Conservation (phyloP, 2,797 vertebrate species). For the Orientallactaga sibirica region DNA sequence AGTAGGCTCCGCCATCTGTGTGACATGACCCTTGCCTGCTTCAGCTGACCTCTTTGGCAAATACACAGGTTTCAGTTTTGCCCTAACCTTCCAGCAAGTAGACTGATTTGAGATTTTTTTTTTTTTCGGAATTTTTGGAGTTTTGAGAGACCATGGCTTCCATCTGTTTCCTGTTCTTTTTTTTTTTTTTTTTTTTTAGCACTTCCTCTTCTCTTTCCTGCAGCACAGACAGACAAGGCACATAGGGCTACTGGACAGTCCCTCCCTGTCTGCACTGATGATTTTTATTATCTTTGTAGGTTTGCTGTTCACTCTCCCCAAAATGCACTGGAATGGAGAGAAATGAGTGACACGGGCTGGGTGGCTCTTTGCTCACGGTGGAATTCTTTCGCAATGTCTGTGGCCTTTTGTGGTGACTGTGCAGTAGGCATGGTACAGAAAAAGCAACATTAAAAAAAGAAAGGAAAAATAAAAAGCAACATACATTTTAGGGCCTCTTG, state of each 20-base stretch:
- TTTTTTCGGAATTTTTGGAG: constrained; percentile 47
- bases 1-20: neutral
- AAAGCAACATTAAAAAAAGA: constrained; percentile 44
- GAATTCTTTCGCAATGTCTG: constrained; percentile 12
- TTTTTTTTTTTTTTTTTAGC: constrained; percentile 55
- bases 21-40: neutral
- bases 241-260: neutral
- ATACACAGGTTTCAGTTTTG: neutral
- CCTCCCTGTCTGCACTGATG: neutral
- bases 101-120: constrained; percentile 49
- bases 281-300: neutral
- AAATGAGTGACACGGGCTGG: neutral
- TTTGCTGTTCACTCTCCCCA: neutral
- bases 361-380: neutral
- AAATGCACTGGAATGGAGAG: neutral
- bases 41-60: neutral
- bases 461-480: constrained; percentile 42
- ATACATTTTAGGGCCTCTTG: constrained; percentile 52
- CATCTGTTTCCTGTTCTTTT: constrained; percentile 89
- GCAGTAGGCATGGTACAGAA: neutral
- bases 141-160: constrained; percentile 84
- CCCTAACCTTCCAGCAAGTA: constrained; percentile 72
- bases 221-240: neutral
- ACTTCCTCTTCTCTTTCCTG: constrained; percentile 65
- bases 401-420: constrained; percentile 3